A percentile compares a stretch with the other conserved stretches of the same genome.
Evolutionary conservation across 2,888 invertebrate genomes (phyloP).

Genomic region (Leptopilina drosophilae): DNA sequence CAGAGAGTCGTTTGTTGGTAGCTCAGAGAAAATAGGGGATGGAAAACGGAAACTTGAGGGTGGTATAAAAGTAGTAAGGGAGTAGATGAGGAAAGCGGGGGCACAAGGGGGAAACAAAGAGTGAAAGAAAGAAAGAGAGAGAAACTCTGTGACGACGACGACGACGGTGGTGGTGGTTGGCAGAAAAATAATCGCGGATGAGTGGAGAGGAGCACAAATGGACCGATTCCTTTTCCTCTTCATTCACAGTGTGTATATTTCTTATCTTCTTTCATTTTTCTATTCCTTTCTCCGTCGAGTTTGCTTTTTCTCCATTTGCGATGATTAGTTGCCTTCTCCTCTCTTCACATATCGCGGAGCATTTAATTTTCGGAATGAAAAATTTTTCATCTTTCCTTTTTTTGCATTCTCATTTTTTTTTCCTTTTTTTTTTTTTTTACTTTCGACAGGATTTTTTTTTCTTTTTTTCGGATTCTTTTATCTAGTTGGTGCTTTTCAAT

Average conservation of each 20-base stretch:
- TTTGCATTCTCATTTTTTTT: neutral
- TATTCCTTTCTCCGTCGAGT: neutral
- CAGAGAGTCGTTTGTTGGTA: constrained; percentile 7
- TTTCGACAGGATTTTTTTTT: too few species aligned
- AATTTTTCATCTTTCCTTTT: neutral
- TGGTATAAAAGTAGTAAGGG: neutral
- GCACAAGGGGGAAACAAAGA: constrained; percentile 6
- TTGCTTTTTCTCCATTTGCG: constrained; percentile 24
- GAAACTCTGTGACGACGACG: neutral
- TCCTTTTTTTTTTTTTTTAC: too few species aligned
- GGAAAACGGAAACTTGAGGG: too few species aligned
- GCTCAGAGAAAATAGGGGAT: neutral
- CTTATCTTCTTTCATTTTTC: constrained; percentile 13
- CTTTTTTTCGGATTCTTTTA: too few species aligned
- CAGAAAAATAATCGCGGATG: constrained; percentile 27
- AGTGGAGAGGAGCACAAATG: constrained; percentile 20
- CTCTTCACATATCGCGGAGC: neutral
- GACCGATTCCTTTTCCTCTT: constrained; percentile 19
- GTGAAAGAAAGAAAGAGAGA: neutral
- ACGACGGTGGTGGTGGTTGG: neutral
- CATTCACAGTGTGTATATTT: constrained; percentile 3
- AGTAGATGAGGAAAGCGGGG: neutral
- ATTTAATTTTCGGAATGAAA: neutral
- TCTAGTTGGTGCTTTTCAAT: too few species aligned
- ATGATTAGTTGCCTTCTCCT: constrained; percentile 25